These are phyloP conservation scores for Girardinus metallicus DNA, from an alignment of 2,797 vertebrate genomes.

Conservation along the genomic window DNA sequence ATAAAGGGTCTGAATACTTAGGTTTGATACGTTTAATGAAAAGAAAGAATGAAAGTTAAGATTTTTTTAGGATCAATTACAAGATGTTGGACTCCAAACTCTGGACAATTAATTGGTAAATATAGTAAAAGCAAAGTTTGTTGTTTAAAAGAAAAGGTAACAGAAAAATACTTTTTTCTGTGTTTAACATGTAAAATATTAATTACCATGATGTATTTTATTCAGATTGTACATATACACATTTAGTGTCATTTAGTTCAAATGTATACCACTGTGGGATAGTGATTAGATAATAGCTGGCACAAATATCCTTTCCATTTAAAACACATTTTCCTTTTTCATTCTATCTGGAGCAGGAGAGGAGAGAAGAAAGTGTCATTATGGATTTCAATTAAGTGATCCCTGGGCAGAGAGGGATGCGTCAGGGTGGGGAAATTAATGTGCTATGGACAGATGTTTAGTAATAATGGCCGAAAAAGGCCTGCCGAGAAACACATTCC, in stretches of 20 bases:
- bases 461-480: conserved; percentile 77
- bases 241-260: not conserved
- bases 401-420: conserved; percentile 74
- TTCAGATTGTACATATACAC: not conserved
- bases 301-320: conserved; percentile 27
- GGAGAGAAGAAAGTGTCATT: conserved; percentile 77
- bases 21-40: not conserved
- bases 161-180: not conserved
- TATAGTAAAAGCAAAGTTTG: not conserved
- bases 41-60: not conserved
- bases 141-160: not conserved
- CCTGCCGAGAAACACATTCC: conserved; percentile 74
- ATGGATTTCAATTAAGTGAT: conserved; percentile 83
- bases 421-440: conserved; percentile 77
- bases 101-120: not conserved
- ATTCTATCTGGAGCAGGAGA: conserved; percentile 65
- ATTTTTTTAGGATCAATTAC: not conserved
- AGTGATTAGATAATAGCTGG: conserved; percentile 4
- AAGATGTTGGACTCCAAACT: not conserved
- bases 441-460: conserved; percentile 80
- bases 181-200: not conserved
- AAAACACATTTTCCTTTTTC: conserved; percentile 44
- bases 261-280: not conserved
- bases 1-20: not conserved
- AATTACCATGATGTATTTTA: not conserved